These are phyloP conservation scores for Harpegnathos saltator DNA, from an alignment of 1,140 invertebrate species.

Conservation along the genomic window DNA sequence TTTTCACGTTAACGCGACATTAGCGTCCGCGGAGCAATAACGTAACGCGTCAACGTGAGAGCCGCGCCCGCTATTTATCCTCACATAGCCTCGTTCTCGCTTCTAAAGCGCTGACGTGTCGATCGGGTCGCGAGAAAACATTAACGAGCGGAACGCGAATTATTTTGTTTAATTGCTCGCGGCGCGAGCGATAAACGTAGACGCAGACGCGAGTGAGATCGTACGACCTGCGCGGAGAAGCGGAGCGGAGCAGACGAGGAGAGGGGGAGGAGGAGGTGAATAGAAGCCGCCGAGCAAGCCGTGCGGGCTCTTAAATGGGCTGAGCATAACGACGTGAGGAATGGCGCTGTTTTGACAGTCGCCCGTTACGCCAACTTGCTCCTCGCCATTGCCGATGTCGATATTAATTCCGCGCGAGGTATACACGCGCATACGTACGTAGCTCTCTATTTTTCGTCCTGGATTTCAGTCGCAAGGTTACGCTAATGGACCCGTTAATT, in stretches of 20 bases:
- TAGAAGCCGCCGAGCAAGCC: constrained; percentile 64
- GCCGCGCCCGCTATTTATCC: too few relatives aligned
- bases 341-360: constrained; percentile 83
- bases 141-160: constrained; percentile 1
- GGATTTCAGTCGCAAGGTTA: constrained; percentile 24
- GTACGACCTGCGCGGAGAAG: constrained; percentile 69
- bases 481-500: constrained; percentile 42
- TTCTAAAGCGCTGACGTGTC: neutral
- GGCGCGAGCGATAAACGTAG: constrained; percentile 24
- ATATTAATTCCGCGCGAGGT: constrained; percentile 26
- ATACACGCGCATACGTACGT: constrained; percentile 1
- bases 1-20: too few relatives aligned
- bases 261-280: constrained; percentile 61
- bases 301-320: constrained; percentile 78
- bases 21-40: too few relatives aligned
- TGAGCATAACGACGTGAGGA: constrained; percentile 81
- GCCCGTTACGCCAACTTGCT: constrained; percentile 55
- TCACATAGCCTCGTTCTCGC: neutral
- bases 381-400: constrained; percentile 21
- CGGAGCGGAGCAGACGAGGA: constrained; percentile 49
- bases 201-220: constrained; percentile 40
- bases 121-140: neutral
- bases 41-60: too few relatives aligned
- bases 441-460: constrained; percentile 12
- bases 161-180: constrained; percentile 47